Percentiles rank a stretch among this genome's conserved stretches.
Conservation (phyloP, 92 coral and sea anemone species). For the Porites rus region DNA sequence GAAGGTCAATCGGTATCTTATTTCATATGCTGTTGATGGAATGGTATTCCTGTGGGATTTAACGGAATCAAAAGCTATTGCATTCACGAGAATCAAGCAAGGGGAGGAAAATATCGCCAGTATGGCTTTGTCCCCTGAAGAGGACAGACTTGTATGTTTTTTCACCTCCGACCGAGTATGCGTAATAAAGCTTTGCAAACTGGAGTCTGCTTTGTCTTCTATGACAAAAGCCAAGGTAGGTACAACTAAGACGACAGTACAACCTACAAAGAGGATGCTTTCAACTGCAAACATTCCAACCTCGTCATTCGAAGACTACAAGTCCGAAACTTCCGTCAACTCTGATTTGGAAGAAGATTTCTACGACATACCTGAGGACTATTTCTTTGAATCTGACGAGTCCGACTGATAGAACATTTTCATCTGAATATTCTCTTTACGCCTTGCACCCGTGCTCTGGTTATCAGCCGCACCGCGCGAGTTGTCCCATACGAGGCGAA, state of each 20-base stretch:
- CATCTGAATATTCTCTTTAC: background rate
- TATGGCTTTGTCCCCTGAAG: constrained; percentile 2
- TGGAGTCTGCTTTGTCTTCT: background rate
- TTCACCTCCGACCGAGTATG: background rate
- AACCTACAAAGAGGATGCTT: background rate
- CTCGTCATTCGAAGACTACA: background rate
- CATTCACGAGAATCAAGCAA: background rate
- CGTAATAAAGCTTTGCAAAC: background rate
- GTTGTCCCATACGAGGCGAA: background rate
- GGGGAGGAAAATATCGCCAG: background rate
- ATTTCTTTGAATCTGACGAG: background rate
- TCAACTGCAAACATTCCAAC: background rate
- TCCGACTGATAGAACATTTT: background rate
- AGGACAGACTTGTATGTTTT: background rate
- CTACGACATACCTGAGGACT: background rate
- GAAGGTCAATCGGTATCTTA: constrained; percentile 39
- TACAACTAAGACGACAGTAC: background rate
- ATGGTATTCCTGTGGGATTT: constrained; percentile 39
- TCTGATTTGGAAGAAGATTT: background rate
- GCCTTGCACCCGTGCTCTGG: background rate
- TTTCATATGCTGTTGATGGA: constrained; percentile 24
- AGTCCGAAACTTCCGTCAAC: background rate
- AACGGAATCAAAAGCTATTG: constrained; percentile 19
- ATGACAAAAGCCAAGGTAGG: background rate
- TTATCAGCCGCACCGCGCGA: background rate